Evolutionary conservation across 2,888 invertebrate genomes (phyloP), one percentile per base, ranked within the genome.

Genomic region (Syritta pipiens): DNA sequence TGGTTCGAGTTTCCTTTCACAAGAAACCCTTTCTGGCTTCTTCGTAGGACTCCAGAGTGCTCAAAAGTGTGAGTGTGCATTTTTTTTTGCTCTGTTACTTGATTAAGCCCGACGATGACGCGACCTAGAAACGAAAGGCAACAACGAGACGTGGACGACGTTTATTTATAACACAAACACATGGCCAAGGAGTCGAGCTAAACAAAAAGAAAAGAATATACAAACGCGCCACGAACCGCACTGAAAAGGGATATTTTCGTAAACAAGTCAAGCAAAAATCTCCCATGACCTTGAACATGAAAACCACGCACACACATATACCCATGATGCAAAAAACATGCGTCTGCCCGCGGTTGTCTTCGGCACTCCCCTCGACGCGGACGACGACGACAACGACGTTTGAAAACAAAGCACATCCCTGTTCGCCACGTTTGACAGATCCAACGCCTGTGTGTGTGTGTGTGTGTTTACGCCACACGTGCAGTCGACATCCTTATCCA

Each of bases 241-340:
- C n/a, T 35, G 22, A 40, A 62, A 55, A 69, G 48, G 74, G 60
- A 69, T 75, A 75, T 69, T 69, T 75, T 68, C n/a, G 68, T 69
- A 75, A 75, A 62, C 48, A 68, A 62, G 68, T 67, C 46, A 51
- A 60, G 60, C 63, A 37, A 62, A 76, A 76, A 76, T 74, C 62
- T 76, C 57, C 51, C 57, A 57, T 76, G 76, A 71, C 76, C 76
- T 76, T 76, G 76, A 71, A 71, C 76, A 76, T 63, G 71, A 76
- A 76, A 71, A 76, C 17, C 28, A 22, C 42, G 37, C 62, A 40
- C 2, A 44, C 63, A 57, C 57, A 42, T 32, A 49, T 6, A 17
- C 6, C 7, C n/a, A n/a, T 14, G 12, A 24, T 59, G 26, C 24
- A 46, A 59, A 42, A 46, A 68, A 67, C 30, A 48, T 68, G 74